A percentile compares a stretch with the other conserved stretches of the same genome.
Evolutionary conservation across 1,140 invertebrate species (phyloP).

Genomic region (Leptinotarsa texana): DNA sequence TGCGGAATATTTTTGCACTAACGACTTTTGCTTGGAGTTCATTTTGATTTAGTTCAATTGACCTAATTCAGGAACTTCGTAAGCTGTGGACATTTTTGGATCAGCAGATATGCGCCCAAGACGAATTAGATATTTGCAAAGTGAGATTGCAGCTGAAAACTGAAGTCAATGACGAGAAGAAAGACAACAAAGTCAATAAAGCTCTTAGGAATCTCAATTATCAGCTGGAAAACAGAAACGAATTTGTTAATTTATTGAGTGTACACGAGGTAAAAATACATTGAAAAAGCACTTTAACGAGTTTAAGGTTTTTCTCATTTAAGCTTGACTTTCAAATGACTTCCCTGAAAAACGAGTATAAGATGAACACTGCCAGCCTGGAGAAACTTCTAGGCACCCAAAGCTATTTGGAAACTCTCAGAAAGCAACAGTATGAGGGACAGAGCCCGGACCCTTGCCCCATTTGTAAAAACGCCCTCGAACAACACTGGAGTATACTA

Average conservation of each 20-base stretch:
- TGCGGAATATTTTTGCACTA: too few relatives aligned
- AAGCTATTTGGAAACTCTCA: constrained; percentile 56
- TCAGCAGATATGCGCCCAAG: constrained; percentile 66
- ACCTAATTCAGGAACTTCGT: constrained; percentile 54
- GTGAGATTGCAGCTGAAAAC: constrained; percentile 63
- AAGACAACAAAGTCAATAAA: constrained; percentile 33
- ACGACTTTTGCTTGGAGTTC: too few relatives aligned
- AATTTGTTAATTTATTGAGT: constrained; percentile 59
- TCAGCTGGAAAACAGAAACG: constrained; percentile 48
- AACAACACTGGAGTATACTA: constrained; percentile 68
- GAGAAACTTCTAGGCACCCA: constrained; percentile 57
- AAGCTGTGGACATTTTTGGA: constrained; percentile 64
- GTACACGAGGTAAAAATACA: constrained; percentile 55
- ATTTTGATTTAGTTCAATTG: too few relatives aligned
- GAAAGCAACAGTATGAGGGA: constrained; percentile 51
- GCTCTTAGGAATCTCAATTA: constrained; percentile 46
- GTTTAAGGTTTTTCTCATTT: constrained; percentile 28
- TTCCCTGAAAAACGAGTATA: constrained; percentile 48
- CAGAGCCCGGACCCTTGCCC: constrained; percentile 68
- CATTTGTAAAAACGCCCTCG: constrained; percentile 66
- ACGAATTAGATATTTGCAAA: constrained; percentile 78
- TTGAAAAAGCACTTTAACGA: too few relatives aligned
- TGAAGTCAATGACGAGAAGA: constrained; percentile 32
- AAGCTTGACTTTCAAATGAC: constrained; percentile 48
- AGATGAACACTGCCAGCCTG: constrained; percentile 38